phyloP scores from a whole-genome alignment of 2,888 invertebrate genomes.

The Drosophila melanosoma region DNA sequence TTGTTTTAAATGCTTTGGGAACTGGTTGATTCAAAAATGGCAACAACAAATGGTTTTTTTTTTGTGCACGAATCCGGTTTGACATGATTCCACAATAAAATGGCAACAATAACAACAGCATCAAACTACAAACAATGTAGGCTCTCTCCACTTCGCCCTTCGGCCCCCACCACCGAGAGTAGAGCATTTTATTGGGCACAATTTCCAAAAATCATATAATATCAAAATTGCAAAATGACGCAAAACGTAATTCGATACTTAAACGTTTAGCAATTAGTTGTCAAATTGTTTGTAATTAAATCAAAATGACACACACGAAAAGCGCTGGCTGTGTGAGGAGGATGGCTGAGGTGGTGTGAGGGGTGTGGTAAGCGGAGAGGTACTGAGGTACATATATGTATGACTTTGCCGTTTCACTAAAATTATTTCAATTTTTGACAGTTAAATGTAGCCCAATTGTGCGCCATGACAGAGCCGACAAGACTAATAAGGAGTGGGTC shows the following conservation, averaged over 20 bases:
- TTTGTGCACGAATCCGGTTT: constrained; percentile 71
- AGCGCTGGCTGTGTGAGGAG: not conserved
- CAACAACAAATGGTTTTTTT: constrained; percentile 34
- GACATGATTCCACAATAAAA: constrained; percentile 73
- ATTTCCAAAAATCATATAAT: constrained; percentile 65
- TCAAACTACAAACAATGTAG: constrained; percentile 24
- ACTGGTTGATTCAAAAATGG: constrained; percentile 50
- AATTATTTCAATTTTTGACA: constrained; percentile 72
- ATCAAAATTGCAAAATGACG: constrained; percentile 77
- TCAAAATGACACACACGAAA: constrained; percentile 75
- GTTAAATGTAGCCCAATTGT: constrained; percentile 72
- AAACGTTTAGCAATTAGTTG: constrained; percentile 79
- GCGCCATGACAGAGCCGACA: constrained; percentile 58
- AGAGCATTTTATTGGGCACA: constrained; percentile 68
- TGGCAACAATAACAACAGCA: constrained; percentile 18
- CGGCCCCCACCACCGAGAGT: not conserved
- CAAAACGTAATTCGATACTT: constrained; percentile 79
- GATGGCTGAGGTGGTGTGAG: not conserved
- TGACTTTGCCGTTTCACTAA: constrained; percentile 72
- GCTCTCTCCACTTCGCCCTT: not conserved
- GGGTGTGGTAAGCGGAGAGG: not conserved
- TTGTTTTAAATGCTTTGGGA: constrained; percentile 58
- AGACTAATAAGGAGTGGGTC: constrained; percentile 55
- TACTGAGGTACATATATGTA: constrained; percentile 27
- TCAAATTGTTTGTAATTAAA: constrained; percentile 82